Percentiles rank a stretch among this genome's conserved stretches.
phyloP scores from a whole-genome alignment of 2,888 invertebrate species.

The Erebia ligea region DNA sequence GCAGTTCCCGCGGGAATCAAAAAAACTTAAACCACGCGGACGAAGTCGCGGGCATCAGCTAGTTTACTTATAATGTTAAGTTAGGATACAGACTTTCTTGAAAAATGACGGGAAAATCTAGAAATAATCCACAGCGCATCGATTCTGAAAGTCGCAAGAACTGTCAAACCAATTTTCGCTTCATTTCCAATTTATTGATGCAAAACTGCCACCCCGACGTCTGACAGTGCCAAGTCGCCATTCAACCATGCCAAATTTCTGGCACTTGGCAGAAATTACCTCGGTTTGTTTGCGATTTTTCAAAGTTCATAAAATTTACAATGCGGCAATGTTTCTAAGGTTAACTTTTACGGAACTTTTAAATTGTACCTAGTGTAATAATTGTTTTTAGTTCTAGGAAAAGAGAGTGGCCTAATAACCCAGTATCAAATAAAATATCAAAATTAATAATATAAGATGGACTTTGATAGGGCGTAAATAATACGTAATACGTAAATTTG shows the following conservation, averaged over 20 bases:
- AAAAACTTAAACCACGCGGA: too few relatives aligned
- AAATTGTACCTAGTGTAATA: neutral
- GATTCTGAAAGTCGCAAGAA: constrained; percentile 14
- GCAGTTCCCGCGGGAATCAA: too few relatives aligned
- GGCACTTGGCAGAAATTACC: constrained; percentile 31
- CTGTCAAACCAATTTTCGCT: constrained; percentile 36
- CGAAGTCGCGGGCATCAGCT: too few relatives aligned
- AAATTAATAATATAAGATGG: too few relatives aligned
- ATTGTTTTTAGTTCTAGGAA: too few relatives aligned
- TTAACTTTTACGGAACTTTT: constrained; percentile 1
- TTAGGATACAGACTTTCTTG: too few relatives aligned
- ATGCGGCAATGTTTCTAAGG: neutral
- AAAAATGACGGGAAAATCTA: neutral
- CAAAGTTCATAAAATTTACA: constrained; percentile 16
- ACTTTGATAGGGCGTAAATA: too few relatives aligned
- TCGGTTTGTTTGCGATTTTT: constrained; percentile 14
- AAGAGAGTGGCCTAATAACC: too few relatives aligned
- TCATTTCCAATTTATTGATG: constrained; percentile 36
- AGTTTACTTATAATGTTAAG: too few relatives aligned
- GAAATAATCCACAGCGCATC: neutral
- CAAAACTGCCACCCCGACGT: constrained; percentile 26
- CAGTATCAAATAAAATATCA: too few relatives aligned
- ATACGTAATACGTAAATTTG: too few relatives aligned
- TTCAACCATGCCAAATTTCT: constrained; percentile 36
- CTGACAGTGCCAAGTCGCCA: constrained; percentile 36